Conservation (phyloP, 2,888 invertebrate genomes). For the Drosophila siamana region DNA sequence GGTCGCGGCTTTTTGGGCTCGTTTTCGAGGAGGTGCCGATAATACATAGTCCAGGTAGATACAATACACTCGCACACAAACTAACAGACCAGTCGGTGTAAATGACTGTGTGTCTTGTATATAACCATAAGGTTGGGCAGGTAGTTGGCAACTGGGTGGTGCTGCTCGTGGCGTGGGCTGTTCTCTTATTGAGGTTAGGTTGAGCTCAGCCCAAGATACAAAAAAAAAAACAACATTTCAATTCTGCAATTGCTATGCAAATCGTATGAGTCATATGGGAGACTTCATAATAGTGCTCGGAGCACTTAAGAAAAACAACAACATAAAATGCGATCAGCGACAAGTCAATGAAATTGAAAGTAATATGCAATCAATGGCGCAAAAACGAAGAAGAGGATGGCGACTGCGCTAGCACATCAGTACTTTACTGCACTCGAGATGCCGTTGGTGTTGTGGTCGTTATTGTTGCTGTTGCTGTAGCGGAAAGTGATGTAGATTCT, state of each 20-base stretch:
- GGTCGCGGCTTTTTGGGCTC: conserved; percentile 63
- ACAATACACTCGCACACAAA: conserved; percentile 6
- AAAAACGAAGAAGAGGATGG: conserved; percentile 24
- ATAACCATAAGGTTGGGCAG: conserved; percentile 64
- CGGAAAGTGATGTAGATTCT: conserved; percentile 1
- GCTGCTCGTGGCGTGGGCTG: conserved; percentile 46
- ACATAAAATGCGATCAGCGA: conserved; percentile 19
- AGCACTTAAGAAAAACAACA: conserved; percentile 11
- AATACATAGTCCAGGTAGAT: conserved; percentile 75
- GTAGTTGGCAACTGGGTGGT: conserved; percentile 67
- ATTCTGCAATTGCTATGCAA: conserved; percentile 55
- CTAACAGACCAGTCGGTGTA: background rate
- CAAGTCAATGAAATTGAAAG: conserved; percentile 74
- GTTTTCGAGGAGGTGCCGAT: conserved; percentile 72
- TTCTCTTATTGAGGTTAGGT: conserved; percentile 43
- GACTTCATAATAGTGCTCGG: conserved; percentile 59
- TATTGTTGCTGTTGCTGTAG: conserved; percentile 29
- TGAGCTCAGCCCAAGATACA: conserved; percentile 27
- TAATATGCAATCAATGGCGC: conserved; percentile 55
- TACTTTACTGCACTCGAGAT: background rate
- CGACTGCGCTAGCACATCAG: conserved; percentile 34
- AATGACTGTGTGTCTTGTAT: conserved; percentile 13
- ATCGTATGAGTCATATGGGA: conserved; percentile 73
- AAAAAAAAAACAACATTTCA: conserved; percentile 16
- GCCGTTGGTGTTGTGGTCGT: conserved; percentile 21